phyloP scores from a whole-genome alignment of 2,797 vertebrate genomes.

The Salmo trutta region DNA sequence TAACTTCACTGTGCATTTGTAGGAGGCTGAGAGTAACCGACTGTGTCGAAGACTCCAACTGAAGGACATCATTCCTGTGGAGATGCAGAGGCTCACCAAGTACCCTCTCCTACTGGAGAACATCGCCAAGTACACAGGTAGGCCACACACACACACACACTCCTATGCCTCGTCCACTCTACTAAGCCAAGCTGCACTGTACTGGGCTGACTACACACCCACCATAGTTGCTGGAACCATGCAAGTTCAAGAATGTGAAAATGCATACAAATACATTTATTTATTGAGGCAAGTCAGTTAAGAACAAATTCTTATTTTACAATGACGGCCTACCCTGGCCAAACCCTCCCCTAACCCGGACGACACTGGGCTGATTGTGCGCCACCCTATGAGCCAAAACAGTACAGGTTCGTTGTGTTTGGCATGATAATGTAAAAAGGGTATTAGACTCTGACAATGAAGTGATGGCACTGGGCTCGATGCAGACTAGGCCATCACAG shows the following conservation, averaged over 20 bases:
- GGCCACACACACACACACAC: not conserved
- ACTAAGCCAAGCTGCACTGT: not conserved
- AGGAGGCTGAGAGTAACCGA: constrained; percentile 98
- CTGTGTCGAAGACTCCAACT: constrained; percentile 92
- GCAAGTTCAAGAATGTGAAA: not conserved
- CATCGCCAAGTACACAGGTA: constrained; percentile 95
- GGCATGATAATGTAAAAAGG: not conserved
- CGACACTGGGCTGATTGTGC: too few relatives aligned
- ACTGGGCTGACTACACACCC: not conserved
- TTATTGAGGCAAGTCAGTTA: too few relatives aligned
- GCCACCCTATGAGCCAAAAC: not conserved
- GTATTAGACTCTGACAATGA: not conserved
- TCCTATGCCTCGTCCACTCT: not conserved
- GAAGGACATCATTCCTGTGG: constrained; percentile 97
- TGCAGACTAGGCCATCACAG: constrained; percentile 3
- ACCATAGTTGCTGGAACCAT: not conserved
- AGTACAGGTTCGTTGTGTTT: not conserved
- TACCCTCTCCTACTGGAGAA: constrained; percentile 96
- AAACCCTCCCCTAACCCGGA: too few relatives aligned
- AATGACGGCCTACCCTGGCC: too few relatives aligned
- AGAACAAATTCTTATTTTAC: too few relatives aligned
- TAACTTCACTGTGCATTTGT: constrained; percentile 7
- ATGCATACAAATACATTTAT: not conserved
- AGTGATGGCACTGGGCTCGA: constrained; percentile 1
- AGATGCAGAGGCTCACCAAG: constrained; percentile 96